Evolutionary conservation across 2,888 invertebrate species (phyloP), one percentile per base, ranked within the genome.

Genomic region (Brachyptera putata): DNA sequence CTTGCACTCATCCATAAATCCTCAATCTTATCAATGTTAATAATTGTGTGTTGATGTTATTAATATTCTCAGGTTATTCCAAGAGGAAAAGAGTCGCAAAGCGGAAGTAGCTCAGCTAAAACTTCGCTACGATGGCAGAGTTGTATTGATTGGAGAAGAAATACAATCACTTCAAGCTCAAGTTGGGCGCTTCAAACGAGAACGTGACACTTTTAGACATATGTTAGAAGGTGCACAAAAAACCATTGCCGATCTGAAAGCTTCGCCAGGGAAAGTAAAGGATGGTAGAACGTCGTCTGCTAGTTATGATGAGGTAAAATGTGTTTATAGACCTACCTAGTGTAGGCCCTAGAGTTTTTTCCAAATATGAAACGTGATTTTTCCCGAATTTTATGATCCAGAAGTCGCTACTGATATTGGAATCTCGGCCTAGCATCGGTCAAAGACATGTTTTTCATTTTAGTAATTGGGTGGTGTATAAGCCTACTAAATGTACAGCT

Each of bases 151-250:
- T 70, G 84, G 87, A 64, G 89, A 88, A 63, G 94, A 95, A 75
- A 79, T 93, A 36, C 87, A 87, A 67, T 85, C 89, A 5, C 80
- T 92, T 69, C 93, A 93, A 73, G 82, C 81, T 64, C 89, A 89
- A 79, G 84, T 87, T 66, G 80, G 86, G 21, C 81, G 91, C 68
- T 92, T 93, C 72, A 90, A 91, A 71, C 80, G 91, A 62, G 95
- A 95, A 74, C 81, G 92, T 58, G 94, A 95, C 71, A 88, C 89
- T 56, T 93, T 90, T 70, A 90, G 91, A 67, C 91, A 93, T 71
- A 91, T 95, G 87, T 74, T 94, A 39, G 92, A 93, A 70, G 86
- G 87, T 11, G 90, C 93, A 1, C 92, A 93, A 72, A 89, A 89
- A 74, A 86, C 87, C 36, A 88, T 91, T 68, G 82, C 85, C 0